These are phyloP conservation scores for Amphilophus citrinellus DNA, from an alignment of 2,113 vertebrate genomes.

Conservation along the genomic window DNA sequence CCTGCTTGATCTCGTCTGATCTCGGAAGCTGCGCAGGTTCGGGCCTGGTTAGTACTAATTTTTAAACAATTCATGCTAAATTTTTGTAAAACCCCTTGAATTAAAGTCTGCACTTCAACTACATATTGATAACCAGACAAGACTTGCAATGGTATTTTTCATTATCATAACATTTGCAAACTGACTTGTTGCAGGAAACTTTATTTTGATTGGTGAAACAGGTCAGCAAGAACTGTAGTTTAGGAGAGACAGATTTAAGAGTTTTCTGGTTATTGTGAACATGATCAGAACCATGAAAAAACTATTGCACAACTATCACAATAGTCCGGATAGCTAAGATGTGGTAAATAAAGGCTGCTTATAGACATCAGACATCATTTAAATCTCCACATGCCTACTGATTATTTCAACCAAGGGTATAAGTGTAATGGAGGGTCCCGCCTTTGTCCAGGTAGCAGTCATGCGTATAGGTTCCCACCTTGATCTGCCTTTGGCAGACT, in stretches of 20 bases:
- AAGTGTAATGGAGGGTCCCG: constrained; percentile 48
- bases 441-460: constrained; percentile 50
- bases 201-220: not conserved
- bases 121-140: too few species aligned
- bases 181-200: not conserved
- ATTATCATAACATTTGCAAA: too few species aligned
- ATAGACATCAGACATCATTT: not conserved
- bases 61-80: too few species aligned
- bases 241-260: not conserved
- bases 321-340: not conserved
- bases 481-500: not conserved
- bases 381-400: not conserved
- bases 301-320: not conserved
- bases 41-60: too few species aligned
- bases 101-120: too few species aligned
- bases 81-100: too few species aligned
- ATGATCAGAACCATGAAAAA: not conserved
- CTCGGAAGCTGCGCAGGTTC: too few species aligned
- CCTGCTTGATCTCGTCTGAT: too few species aligned
- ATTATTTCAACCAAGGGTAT: not conserved
- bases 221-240: not conserved
- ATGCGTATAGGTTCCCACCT: constrained; percentile 15
- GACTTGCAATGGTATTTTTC: too few species aligned
- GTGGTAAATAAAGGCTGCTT: not conserved
- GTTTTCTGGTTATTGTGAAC: not conserved